phyloP scores from a whole-genome alignment of 2,888 invertebrate species.

The Folsomia candida region DNA sequence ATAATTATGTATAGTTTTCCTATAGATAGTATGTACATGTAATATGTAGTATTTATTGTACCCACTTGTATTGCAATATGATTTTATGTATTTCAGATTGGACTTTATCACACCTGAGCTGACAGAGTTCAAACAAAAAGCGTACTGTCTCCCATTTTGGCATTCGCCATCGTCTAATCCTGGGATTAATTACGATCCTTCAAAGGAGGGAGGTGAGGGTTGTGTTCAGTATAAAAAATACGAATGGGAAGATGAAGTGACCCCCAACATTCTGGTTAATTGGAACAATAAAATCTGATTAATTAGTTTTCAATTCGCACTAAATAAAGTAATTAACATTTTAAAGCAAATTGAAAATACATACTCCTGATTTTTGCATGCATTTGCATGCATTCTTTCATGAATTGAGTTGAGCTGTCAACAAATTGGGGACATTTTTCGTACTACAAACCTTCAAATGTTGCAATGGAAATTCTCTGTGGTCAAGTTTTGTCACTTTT shows the following conservation, averaged over 20 bases:
- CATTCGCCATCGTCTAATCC: slow-evolving; percentile 34
- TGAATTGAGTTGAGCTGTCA: no score
- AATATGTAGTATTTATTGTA: no score
- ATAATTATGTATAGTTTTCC: background rate
- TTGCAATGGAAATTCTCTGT: no score
- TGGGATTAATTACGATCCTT: slow-evolving; percentile 29
- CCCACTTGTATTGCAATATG: no score
- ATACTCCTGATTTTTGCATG: no score
- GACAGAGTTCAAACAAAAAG: slow-evolving; percentile 26
- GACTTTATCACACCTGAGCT: slow-evolving; percentile 27
- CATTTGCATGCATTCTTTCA: no score
- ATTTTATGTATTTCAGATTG: slow-evolving; percentile 10
- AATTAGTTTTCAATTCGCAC: no score
- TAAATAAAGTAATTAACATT: no score
- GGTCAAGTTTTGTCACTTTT: no score
- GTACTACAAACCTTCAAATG: no score
- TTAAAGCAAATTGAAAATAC: no score
- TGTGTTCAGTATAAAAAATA: slow-evolving; percentile 31
- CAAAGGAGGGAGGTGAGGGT: slow-evolving; percentile 8
- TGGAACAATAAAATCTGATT: background rate
- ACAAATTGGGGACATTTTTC: no score
- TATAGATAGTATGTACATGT: background rate
- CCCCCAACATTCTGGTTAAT: background rate
- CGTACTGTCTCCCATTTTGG: slow-evolving; percentile 34
- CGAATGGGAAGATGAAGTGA: slow-evolving; percentile 26